These are phyloP conservation scores for Oeneis ivallda DNA, from an alignment of 2,888 invertebrate genomes.

Conservation along the genomic window DNA sequence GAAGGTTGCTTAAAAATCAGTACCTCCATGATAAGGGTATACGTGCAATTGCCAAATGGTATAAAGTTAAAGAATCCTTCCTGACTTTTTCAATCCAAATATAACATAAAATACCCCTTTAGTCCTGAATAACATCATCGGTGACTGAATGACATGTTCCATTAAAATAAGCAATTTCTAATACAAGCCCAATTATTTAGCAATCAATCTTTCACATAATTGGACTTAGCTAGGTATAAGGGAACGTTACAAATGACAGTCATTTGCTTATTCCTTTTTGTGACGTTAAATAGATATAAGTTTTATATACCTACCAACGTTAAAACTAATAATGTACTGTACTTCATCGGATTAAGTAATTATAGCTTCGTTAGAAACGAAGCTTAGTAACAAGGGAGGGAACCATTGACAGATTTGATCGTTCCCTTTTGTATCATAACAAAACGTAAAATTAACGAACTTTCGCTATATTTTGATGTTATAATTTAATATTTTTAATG, in stretches of 20 bases:
- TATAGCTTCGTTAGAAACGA: neutral
- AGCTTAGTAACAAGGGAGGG: slow-evolving; percentile 9
- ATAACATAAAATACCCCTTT: no score
- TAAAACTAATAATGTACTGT: neutral
- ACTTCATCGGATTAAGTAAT: neutral
- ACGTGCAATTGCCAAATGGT: no score
- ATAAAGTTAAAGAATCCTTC: no score
- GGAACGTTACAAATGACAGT: neutral
- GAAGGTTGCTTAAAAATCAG: no score
- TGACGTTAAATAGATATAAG: neutral
- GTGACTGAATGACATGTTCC: no score
- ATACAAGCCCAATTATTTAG: no score
- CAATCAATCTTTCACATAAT: no score
- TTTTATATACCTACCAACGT: neutral
- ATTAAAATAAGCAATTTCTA: no score
- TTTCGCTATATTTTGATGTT: slow-evolving; percentile 3
- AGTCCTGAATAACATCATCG: no score
- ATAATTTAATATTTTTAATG: neutral
- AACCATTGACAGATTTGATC: slow-evolving; percentile 6
- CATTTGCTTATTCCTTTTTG: neutral
- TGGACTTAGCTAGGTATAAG: neutral
- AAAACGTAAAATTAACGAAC: slow-evolving; percentile 4
- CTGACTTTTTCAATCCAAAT: no score
- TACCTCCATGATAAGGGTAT: no score
- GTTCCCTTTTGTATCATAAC: slow-evolving; percentile 1